Percentiles rank a stretch among this genome's conserved stretches.
Evolutionary conservation across 2,113 vertebrate genomes (phyloP).

Genomic region (Astur gentilis): DNA sequence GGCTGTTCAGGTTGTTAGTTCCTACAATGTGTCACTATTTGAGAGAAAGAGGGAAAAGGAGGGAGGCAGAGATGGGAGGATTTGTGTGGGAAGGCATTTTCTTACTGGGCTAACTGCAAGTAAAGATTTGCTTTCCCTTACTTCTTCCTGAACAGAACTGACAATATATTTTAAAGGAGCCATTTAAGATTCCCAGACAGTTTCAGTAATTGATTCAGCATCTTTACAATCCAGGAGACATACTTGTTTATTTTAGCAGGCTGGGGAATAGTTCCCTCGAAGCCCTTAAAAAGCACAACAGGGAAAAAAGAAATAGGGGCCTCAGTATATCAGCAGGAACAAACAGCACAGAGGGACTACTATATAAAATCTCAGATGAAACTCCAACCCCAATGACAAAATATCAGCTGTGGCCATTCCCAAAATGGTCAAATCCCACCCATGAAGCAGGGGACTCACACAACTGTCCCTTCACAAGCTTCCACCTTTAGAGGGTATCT

Average conservation of each 20-base stretch:
- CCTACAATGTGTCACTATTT: neutral
- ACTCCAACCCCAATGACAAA: neutral
- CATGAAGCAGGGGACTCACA: neutral
- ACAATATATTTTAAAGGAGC: neutral
- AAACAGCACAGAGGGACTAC: neutral
- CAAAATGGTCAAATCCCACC: neutral
- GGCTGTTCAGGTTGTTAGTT: slow-evolving; percentile 38
- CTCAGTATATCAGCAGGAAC: neutral
- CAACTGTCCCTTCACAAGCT: neutral
- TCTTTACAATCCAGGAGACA: neutral
- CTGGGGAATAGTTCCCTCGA: neutral
- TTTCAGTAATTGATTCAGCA: slow-evolving; percentile 9
- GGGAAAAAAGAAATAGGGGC: neutral
- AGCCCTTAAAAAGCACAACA: neutral
- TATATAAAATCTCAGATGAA: neutral
- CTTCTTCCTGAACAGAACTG: neutral
- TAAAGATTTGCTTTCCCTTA: neutral
- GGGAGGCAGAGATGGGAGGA: neutral
- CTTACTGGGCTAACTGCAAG: neutral
- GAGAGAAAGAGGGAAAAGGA: neutral
- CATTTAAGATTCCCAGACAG: slow-evolving; percentile 11
- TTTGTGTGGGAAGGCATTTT: neutral
- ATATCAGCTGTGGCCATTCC: neutral
- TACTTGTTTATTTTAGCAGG: neutral
- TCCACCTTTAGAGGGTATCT: neutral